Evolutionary conservation across 2,888 invertebrate genomes (phyloP).

Genomic region (Nesidiocoris tenuis): DNA sequence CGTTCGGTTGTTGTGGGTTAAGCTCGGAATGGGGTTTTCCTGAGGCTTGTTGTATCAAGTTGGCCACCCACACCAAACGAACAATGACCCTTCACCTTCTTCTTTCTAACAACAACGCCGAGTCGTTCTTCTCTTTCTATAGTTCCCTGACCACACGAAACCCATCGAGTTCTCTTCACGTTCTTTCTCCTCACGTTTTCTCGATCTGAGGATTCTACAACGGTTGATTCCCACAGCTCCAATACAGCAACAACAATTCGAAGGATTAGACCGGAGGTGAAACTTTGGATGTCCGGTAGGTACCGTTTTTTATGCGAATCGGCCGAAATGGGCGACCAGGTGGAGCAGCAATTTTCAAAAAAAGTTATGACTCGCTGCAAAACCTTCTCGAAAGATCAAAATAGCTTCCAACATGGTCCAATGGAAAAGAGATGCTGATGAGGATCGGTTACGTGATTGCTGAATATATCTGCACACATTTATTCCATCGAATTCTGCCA

Average conservation of each 20-base stretch:
- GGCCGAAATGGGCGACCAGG: no score
- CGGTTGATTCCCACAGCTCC: neutral
- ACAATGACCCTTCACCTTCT: constrained; percentile 29
- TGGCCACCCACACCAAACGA: constrained; percentile 34
- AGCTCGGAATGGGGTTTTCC: constrained; percentile 13
- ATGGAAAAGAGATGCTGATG: no score
- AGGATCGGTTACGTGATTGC: no score
- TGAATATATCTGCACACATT: no score
- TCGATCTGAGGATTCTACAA: neutral
- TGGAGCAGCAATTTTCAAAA: no score
- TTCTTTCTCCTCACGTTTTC: constrained; percentile 29
- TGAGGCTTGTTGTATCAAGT: constrained; percentile 33
- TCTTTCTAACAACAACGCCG: neutral
- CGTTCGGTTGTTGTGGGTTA: neutral
- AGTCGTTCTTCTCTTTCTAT: constrained; percentile 17
- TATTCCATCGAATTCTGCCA: no score
- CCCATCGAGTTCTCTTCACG: constrained; percentile 14
- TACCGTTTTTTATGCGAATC: neutral
- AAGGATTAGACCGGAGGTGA: neutral
- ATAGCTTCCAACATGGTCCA: no score
- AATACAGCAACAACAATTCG: neutral
- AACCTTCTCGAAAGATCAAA: no score
- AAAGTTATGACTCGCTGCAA: no score
- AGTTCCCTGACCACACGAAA: constrained; percentile 14
- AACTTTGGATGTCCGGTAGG: neutral